Evolutionary conservation across 2,888 invertebrate genomes (phyloP).

Genomic region (Acronicta aceris): DNA sequence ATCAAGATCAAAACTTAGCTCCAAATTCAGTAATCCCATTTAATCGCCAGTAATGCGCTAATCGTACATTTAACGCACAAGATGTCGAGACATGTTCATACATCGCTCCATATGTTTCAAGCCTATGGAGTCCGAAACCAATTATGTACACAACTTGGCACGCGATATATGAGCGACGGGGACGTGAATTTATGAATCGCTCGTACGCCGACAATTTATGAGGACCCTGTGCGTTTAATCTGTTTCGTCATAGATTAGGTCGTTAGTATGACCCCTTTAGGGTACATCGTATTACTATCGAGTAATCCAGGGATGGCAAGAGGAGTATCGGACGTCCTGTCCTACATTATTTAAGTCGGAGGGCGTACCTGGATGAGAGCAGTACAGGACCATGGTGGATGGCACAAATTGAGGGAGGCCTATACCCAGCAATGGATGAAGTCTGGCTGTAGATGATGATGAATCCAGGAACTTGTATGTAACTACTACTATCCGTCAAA

Average conservation of each 20-base stretch:
- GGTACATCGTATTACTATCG: not conserved
- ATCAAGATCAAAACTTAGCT: not conserved
- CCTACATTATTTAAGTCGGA: too few species aligned
- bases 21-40: not conserved
- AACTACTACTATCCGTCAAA: not conserved
- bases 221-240: constrained; percentile 43
- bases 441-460: too few species aligned
- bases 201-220: constrained; percentile 48
- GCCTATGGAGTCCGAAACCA: constrained; percentile 69
- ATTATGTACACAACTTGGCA: constrained; percentile 78
- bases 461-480: not conserved
- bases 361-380: too few species aligned
- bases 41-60: constrained; percentile 4
- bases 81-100: constrained; percentile 34
- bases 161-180: constrained; percentile 69
- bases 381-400: too few species aligned
- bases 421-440: too few species aligned
- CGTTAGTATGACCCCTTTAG: constrained; percentile 4
- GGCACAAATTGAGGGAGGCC: too few species aligned
- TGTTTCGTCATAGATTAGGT: constrained; percentile 37
- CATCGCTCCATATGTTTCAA: constrained; percentile 53
- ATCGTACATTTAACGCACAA: constrained; percentile 15
- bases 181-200: constrained; percentile 65
- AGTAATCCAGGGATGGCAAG: too few species aligned
- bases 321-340: too few species aligned